Base-by-base conservation (phyloP, 2,113 vertebrate genomes). In the Gallinago paraguaiae region DNA sequence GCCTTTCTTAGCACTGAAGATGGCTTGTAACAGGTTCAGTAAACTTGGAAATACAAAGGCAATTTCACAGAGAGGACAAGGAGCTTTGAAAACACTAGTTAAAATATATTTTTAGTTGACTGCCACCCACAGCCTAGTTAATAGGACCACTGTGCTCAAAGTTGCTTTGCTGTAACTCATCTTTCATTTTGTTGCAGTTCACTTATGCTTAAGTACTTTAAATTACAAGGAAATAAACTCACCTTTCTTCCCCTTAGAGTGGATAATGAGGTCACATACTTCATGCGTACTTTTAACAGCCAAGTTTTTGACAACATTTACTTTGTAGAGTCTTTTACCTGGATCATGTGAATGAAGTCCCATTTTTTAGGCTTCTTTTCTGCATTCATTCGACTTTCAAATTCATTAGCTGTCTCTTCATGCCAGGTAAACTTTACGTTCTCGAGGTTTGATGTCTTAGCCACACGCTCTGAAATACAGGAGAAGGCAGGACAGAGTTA, bases 301-400 rank as follows among this genome's bases (percentile, higher is more conserved):
- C 17, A 15, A 65, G 37, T 28, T 88, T 88, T 75, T 96, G 92
- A 94, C 53, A 84, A 27, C 37, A 35, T 65, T 77, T 86, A 46
- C 37, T 91, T 88, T 86, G 82, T 84, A 95, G 71, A 93, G 67
- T 75, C 4, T 94, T 92, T 97, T 97, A 99, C 99, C 99, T 99
- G 99, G 96, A 99, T 98, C 99, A 99, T 99, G 97, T 99, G 99
- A 98, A 99, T 99, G 91, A 99, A 99, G 95, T 99, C 98, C 94
- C 98, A 98, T 90, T 98, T 99, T 97, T 98, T 97, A 68, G 95
- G 80, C 39, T 96, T 96, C 82, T 98, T 98, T 78, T 98, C 98
- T 82, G 80, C 95, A 39, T 95, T 98, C 96, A 98, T 97, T 90
- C 98, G 97, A 67, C 97, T 97, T 98, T 99, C 98, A 95, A 98